Conservation (phyloP, 2,113 vertebrate genomes). For the Lanius ludovicianus region DNA sequence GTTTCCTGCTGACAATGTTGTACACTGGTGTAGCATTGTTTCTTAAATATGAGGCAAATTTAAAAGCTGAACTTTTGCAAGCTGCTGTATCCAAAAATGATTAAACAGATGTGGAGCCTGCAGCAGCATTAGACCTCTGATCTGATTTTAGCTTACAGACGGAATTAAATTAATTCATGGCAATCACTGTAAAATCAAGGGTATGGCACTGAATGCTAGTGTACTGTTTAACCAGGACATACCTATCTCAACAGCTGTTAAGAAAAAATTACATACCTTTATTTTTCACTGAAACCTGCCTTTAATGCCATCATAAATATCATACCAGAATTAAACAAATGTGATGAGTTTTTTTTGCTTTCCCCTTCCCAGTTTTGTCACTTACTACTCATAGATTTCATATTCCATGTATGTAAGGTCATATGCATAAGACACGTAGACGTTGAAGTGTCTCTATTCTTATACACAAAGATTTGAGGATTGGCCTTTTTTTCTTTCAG, state of each 20-base stretch:
- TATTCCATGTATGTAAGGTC: background rate
- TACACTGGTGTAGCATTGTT: constrained; percentile 17
- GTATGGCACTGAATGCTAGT: constrained; percentile 52
- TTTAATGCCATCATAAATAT: constrained; percentile 44
- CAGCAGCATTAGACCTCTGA: constrained; percentile 75
- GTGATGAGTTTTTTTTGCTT: background rate
- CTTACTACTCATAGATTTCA: background rate
- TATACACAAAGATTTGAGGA: background rate
- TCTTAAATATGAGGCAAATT: constrained; percentile 69
- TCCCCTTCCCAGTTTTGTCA: background rate
- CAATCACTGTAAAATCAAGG: constrained; percentile 69
- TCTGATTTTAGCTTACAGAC: constrained; percentile 76
- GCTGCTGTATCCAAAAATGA: constrained; percentile 69
- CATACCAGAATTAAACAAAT: constrained; percentile 46
- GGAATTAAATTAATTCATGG: constrained; percentile 72
- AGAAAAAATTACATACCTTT: constrained; percentile 40
- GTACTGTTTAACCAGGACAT: constrained; percentile 43
- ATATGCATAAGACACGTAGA: background rate
- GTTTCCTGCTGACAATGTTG: background rate
- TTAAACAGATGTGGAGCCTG: constrained; percentile 77
- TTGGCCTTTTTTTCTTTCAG: background rate
- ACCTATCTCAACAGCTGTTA: constrained; percentile 65
- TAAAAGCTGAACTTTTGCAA: constrained; percentile 72
- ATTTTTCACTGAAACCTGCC: constrained; percentile 55
- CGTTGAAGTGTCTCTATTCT: background rate